Evolutionary conservation across 1,140 invertebrate species (phyloP).

Genomic region (Brachystomella parvula): DNA sequence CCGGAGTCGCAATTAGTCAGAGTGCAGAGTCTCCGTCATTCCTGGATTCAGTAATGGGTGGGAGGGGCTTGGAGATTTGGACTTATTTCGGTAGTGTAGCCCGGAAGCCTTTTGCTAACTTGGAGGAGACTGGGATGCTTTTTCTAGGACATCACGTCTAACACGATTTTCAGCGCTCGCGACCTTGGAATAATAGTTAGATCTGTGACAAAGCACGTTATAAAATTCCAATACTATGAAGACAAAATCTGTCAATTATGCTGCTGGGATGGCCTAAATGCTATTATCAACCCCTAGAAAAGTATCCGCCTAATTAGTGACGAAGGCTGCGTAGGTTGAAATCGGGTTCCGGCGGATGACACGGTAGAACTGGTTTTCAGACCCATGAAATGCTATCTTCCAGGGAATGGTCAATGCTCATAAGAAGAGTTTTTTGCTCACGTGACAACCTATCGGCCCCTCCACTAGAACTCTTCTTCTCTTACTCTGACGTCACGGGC

Average conservation of each 20-base stretch:
- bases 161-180: slow-evolving; percentile 21
- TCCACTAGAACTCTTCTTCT: too few species aligned
- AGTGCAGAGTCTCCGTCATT: slow-evolving; percentile 30
- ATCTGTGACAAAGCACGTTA: slow-evolving; percentile 10
- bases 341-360: slow-evolving; percentile 31
- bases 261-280: slow-evolving; percentile 25
- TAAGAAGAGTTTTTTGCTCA: too few species aligned
- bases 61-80: slow-evolving; percentile 9
- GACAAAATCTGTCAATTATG: slow-evolving; percentile 23
- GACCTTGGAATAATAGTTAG: slow-evolving; percentile 29
- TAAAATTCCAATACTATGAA: background rate
- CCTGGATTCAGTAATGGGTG: slow-evolving; percentile 10
- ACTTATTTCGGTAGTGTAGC: slow-evolving; percentile 43
- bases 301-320: slow-evolving; percentile 35
- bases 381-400: too few species aligned
- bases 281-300: slow-evolving; percentile 29
- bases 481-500: too few species aligned
- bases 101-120: slow-evolving; percentile 37
- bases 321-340: slow-evolving; percentile 29
- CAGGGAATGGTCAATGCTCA: too few species aligned
- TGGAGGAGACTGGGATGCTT: slow-evolving; percentile 16
- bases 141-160: slow-evolving; percentile 19
- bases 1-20: slow-evolving; percentile 2
- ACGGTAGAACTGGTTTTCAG: slow-evolving; percentile 3
- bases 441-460: too few species aligned